A percentile compares a stretch with the other conserved stretches of the same genome.
Evolutionary conservation across 2,888 invertebrate genomes (phyloP).

Genomic region (Frankliniella intonsa): DNA sequence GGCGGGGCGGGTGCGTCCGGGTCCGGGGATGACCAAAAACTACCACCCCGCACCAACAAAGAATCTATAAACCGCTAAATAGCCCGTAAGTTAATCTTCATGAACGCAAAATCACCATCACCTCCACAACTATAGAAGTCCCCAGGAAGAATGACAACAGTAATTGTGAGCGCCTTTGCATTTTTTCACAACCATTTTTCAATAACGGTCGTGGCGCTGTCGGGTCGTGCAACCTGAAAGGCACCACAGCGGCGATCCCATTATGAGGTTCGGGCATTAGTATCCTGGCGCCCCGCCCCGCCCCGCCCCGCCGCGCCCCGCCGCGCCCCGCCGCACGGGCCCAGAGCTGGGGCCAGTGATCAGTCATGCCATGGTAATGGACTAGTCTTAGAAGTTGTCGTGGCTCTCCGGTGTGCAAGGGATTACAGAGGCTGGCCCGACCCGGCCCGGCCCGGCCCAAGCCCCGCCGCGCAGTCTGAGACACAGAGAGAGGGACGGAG

Average conservation of each 20-base stretch:
- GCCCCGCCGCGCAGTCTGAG: background rate
- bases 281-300: no score
- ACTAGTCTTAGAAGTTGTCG: slow-evolving; percentile 21
- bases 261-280: slow-evolving; percentile 5
- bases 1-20: background rate
- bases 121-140: background rate
- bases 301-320: no score
- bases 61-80: no score
- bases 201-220: background rate
- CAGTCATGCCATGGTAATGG: slow-evolving; percentile 22
- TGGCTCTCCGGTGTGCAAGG: background rate
- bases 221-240: background rate
- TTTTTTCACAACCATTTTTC: no score
- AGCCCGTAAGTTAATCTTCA: no score
- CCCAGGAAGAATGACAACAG: no score
- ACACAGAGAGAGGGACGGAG: background rate
- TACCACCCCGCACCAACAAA: background rate
- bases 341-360: background rate
- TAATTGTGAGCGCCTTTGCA: no score
- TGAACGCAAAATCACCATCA: background rate
- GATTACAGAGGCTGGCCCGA: background rate
- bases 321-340: no score
- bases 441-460: background rate
- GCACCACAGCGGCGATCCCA: background rate
- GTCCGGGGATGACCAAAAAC: background rate